Evolutionary conservation across 2,797 vertebrate species (phyloP).

Genomic region (Chloroceryle amazona): DNA sequence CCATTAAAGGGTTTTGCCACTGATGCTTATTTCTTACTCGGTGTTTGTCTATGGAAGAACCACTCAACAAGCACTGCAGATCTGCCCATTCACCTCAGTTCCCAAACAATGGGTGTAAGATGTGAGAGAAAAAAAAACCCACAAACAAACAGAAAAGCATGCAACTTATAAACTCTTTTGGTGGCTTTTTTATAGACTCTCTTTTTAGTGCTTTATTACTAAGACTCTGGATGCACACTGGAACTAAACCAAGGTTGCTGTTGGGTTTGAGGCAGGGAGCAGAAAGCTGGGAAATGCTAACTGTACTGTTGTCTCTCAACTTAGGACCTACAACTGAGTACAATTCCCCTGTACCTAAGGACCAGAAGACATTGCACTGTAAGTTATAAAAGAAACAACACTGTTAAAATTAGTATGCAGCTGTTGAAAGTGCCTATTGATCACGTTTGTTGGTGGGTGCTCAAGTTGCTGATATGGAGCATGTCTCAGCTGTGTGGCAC

Average conservation of each 20-base stretch:
- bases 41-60: background rate
- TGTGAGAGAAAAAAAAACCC: background rate
- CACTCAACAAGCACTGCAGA: accelerated
- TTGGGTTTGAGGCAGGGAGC: background rate
- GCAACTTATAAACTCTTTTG: background rate
- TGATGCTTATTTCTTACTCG: background rate
- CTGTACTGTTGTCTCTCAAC: background rate
- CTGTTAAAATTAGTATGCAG: background rate
- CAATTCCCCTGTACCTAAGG: background rate
- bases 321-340: background rate
- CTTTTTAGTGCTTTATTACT: background rate
- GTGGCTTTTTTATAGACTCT: background rate
- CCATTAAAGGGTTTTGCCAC: background rate
- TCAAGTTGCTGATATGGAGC: background rate
- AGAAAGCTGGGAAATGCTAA: background rate
- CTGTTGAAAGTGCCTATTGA: background rate
- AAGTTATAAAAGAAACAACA: background rate
- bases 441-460: background rate
- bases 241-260: background rate
- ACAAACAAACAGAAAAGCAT: background rate
- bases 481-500: background rate
- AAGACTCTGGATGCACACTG: background rate
- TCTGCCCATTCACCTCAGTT: background rate
- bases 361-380: accelerated
- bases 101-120: background rate